These are phyloP conservation scores for Mythimna lalbum DNA, from an alignment of 2,888 invertebrate species.

Conservation along the genomic window DNA sequence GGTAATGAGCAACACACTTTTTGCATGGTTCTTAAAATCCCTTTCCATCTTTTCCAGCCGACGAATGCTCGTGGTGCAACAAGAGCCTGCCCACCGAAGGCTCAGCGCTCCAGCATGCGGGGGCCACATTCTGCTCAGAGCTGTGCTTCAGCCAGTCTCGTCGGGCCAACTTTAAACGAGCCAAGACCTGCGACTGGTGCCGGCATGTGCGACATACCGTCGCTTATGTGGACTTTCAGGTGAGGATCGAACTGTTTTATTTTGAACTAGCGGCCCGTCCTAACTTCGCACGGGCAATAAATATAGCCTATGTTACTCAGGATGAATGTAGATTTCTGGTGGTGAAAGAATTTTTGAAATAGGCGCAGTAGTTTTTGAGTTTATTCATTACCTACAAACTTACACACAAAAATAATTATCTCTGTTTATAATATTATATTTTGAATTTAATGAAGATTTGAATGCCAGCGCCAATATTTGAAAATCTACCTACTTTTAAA, in stretches of 20 bases:
- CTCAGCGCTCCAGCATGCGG: constrained; percentile 87
- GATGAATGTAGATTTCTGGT: too few relatives aligned
- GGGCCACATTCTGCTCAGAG: constrained; percentile 95
- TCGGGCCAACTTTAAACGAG: constrained; percentile 97
- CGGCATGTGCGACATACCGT: constrained; percentile 97
- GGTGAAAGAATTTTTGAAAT: too few relatives aligned
- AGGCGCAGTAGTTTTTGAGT: too few relatives aligned
- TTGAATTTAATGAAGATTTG: too few relatives aligned
- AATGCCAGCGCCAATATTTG: too few relatives aligned
- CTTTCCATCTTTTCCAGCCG: constrained; percentile 74
- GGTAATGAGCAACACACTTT: neutral
- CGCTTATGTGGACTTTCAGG: constrained; percentile 97
- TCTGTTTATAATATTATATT: too few relatives aligned
- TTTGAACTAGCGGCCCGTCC: too few relatives aligned
- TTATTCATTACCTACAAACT: too few relatives aligned
- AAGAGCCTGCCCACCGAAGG: constrained; percentile 91
- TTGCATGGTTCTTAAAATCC: constrained; percentile 1
- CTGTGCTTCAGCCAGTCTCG: constrained; percentile 97
- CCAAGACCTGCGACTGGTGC: constrained; percentile 98
- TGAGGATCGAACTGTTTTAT: constrained; percentile 52
- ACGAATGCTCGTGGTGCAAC: constrained; percentile 94
- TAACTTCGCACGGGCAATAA: too few relatives aligned
- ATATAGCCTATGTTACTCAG: too few relatives aligned
- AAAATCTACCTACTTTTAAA: too few relatives aligned
- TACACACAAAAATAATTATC: too few relatives aligned